Percentiles rank a stretch among this genome's conserved stretches.
phyloP scores from a whole-genome alignment of 35 echinoderm and acorn worm genomes.

The Nesometra sesokonis region DNA sequence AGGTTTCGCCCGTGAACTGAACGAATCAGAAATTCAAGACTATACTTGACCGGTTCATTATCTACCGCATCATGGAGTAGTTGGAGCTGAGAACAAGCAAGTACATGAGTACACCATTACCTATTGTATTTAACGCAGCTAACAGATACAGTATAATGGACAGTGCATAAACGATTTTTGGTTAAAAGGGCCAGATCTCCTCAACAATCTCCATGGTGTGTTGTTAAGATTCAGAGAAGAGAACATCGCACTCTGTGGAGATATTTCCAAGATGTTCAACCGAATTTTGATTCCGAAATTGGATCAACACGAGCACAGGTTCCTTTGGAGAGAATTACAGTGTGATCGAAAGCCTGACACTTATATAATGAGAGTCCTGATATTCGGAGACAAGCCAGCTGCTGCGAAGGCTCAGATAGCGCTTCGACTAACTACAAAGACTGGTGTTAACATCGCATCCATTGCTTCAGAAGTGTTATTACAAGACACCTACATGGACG shows the following conservation, averaged over 20 bases:
- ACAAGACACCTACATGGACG: not conserved
- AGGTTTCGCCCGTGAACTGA: slow-evolving; percentile 55
- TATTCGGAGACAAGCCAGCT: slow-evolving; percentile 33
- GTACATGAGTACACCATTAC: too few species aligned
- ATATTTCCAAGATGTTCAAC: slow-evolving; percentile 36
- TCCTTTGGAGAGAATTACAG: slow-evolving; percentile 36
- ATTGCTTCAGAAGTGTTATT: too few species aligned
- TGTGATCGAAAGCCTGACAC: slow-evolving; percentile 8
- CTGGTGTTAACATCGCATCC: not conserved
- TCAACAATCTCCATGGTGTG: slow-evolving; percentile 29
- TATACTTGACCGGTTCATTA: slow-evolving; percentile 52
- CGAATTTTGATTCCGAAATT: slow-evolving; percentile 25
- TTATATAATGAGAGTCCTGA: slow-evolving; percentile 28
- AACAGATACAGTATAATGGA: slow-evolving; percentile 17
- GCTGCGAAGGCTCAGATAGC: slow-evolving; percentile 33
- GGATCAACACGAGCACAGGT: slow-evolving; percentile 41
- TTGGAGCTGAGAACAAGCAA: not conserved
- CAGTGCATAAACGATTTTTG: slow-evolving; percentile 23
- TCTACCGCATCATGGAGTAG: not conserved
- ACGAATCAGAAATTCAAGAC: slow-evolving; percentile 10
- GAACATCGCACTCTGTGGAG: slow-evolving; percentile 6
- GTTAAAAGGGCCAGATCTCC: slow-evolving; percentile 40
- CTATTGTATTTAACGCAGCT: not conserved
- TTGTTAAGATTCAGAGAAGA: slow-evolving; percentile 31
- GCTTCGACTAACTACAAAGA: slow-evolving; percentile 18